Percentiles rank a stretch among this genome's conserved stretches.
Conservation (phyloP, 2,888 invertebrate species). For the Drosophila lutescens region DNA sequence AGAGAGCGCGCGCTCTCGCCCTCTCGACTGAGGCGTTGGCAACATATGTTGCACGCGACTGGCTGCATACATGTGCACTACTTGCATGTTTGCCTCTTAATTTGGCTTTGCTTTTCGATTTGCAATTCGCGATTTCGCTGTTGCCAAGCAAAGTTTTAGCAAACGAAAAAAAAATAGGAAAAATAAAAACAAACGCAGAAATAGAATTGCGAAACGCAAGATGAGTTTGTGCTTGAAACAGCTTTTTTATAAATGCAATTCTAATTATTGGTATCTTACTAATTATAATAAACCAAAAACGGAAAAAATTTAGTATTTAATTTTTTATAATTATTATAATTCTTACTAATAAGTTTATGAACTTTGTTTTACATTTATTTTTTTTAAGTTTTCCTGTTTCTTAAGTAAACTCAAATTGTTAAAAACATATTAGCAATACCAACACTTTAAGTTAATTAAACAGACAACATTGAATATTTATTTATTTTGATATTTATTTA, state of each 20-base stretch:
- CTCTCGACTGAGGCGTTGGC: constrained; percentile 33
- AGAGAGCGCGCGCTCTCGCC: constrained; percentile 2
- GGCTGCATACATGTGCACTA: constrained; percentile 20
- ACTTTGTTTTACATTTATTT: too few relatives aligned
- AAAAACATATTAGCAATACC: too few relatives aligned
- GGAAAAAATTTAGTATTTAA: too few relatives aligned
- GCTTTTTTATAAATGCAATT: background rate
- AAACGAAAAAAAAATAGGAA: constrained; percentile 9
- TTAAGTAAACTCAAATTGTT: too few relatives aligned
- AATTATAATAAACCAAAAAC: too few relatives aligned
- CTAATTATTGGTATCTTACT: background rate
- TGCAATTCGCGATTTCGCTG: constrained; percentile 10
- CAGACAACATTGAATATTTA: too few relatives aligned
- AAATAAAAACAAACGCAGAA: constrained; percentile 5
- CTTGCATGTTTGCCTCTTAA: constrained; percentile 14
- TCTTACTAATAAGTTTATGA: too few relatives aligned
- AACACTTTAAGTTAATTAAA: too few relatives aligned
- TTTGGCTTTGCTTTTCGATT: constrained; percentile 15
- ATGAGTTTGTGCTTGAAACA: background rate
- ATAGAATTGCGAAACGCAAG: background rate
- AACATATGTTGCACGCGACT: constrained; percentile 68
- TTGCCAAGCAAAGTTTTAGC: constrained; percentile 54
- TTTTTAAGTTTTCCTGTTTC: too few relatives aligned
- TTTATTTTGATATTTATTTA: too few relatives aligned
- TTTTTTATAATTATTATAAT: too few relatives aligned